Conservation (phyloP, 35 echinoderm and acorn worm genomes). For the Lytechinus pictus region DNA sequence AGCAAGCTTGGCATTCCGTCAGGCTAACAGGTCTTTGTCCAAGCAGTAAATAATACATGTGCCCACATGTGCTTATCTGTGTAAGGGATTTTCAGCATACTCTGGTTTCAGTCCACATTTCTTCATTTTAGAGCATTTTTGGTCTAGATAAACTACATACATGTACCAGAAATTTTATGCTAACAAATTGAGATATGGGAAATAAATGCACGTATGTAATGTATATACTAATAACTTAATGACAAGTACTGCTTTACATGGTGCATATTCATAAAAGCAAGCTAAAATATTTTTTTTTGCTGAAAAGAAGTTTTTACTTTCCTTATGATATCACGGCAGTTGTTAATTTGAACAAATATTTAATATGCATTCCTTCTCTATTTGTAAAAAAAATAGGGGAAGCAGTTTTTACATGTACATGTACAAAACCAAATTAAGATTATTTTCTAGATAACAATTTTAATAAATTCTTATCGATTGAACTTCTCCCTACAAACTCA, state of each 20-base stretch:
- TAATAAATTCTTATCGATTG: neutral
- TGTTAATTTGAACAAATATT: neutral
- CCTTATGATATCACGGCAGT: neutral
- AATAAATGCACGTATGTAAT: too few species aligned
- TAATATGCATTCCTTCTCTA: neutral
- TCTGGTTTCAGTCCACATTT: too few species aligned
- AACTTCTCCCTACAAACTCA: neutral
- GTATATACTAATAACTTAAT: neutral
- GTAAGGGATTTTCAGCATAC: too few species aligned
- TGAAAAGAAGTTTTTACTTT: neutral
- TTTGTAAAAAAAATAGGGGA: neutral
- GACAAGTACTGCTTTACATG: neutral
- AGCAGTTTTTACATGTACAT: neutral
- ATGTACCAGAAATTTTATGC: too few species aligned
- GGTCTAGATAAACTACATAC: too few species aligned
- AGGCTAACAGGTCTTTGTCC: too few species aligned
- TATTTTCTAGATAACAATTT: too few species aligned
- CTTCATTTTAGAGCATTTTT: too few species aligned
- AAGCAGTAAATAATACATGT: too few species aligned
- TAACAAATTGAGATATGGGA: too few species aligned
- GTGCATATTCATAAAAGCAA: neutral
- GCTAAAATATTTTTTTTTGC: neutral
- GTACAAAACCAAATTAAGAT: neutral
- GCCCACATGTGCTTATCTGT: too few species aligned
- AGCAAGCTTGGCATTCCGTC: too few species aligned